Percentiles rank a stretch among this genome's conserved stretches.
Conservation (phyloP, 1,140 invertebrate genomes). For the Monomorium pharaonis region DNA sequence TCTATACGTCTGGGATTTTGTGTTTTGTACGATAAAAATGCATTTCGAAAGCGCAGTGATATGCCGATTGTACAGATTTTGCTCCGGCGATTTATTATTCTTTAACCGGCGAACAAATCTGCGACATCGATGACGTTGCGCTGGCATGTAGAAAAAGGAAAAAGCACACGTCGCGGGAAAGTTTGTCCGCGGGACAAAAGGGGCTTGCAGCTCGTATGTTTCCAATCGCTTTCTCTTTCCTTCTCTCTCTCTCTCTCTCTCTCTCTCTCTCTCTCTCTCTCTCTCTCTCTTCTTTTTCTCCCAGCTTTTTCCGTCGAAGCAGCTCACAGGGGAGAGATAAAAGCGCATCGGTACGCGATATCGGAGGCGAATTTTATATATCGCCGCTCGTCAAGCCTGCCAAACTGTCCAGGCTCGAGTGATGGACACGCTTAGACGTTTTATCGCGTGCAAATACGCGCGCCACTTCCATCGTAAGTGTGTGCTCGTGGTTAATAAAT, state of each 20-base stretch:
- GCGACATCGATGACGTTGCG: background rate
- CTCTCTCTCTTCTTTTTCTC: background rate
- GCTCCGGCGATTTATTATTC: constrained; percentile 9
- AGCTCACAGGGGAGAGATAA: constrained; percentile 34
- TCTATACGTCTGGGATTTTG: background rate
- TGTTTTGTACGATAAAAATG: background rate
- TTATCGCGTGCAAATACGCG: constrained; percentile 49
- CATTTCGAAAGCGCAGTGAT: background rate
- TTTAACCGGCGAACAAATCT: constrained; percentile 10
- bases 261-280: background rate
- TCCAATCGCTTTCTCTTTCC: background rate
- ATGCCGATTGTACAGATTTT: background rate
- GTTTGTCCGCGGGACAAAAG: constrained; percentile 37
- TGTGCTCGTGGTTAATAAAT: constrained; percentile 22
- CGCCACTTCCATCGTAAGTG: constrained; percentile 2
- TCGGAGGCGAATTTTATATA: constrained; percentile 55
- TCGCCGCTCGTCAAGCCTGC: constrained; percentile 29
- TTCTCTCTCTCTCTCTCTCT: background rate
- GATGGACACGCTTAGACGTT: constrained; percentile 25
- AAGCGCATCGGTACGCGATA: constrained; percentile 41
- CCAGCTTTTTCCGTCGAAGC: constrained; percentile 5
- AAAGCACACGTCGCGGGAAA: constrained; percentile 20
- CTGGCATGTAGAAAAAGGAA: background rate
- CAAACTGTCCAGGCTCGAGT: constrained; percentile 27
- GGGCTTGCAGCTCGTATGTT: background rate